Evolutionary conservation across 1,140 invertebrate genomes (phyloP).

Genomic region (Charaxes varanes): DNA sequence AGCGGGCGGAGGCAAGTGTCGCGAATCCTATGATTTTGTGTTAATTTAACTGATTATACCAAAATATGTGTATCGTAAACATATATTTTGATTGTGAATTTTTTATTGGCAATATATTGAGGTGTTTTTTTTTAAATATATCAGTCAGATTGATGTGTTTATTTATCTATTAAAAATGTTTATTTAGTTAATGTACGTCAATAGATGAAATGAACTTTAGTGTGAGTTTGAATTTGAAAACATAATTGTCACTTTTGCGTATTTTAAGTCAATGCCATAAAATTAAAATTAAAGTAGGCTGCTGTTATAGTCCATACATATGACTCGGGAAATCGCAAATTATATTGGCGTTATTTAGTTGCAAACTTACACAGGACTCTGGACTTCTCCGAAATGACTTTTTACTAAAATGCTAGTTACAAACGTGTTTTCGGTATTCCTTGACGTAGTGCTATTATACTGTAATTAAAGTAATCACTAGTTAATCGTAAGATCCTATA

Average conservation of each 20-base stretch:
- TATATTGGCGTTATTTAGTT: no score
- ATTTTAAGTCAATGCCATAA: no score
- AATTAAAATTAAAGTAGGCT: no score
- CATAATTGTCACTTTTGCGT: no score
- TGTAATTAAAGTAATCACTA: constrained; percentile 15
- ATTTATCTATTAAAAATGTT: background rate
- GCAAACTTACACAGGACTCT: no score
- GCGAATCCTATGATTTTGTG: constrained; percentile 9
- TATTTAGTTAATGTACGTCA: no score
- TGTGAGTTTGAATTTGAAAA: no score
- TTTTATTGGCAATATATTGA: constrained; percentile 14
- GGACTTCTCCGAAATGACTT: constrained; percentile 10
- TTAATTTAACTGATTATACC: constrained; percentile 23
- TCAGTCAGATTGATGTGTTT: background rate
- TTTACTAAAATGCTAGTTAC: constrained; percentile 8
- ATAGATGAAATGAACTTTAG: no score
- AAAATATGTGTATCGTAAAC: constrained; percentile 30
- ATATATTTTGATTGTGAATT: constrained; percentile 17
- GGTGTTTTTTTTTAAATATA: background rate
- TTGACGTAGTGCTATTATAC: constrained; percentile 16
- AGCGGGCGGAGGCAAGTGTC: constrained; percentile 13
- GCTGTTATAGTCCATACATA: no score
- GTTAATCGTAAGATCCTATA: constrained; percentile 16
- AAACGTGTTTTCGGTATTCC: constrained; percentile 11
- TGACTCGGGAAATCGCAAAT: no score